phyloP scores from a whole-genome alignment of 1,140 invertebrate species.

The Trinorchestia longiramus region DNA sequence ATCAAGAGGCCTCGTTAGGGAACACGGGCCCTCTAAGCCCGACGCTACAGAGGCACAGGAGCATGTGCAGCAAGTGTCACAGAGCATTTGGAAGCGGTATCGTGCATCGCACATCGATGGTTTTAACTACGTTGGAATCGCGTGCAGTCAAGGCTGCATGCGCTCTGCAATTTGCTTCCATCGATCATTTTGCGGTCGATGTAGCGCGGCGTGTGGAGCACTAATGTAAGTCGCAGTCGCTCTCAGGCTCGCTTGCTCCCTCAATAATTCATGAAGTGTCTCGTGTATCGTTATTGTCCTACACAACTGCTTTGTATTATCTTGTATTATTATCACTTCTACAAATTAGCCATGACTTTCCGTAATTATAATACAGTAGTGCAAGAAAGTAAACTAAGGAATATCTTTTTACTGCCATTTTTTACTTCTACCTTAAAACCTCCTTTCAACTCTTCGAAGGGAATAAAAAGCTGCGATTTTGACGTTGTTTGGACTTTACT shows the following conservation, averaged over 20 bases:
- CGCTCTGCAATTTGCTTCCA: slow-evolving; percentile 38
- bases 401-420: neutral
- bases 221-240: neutral
- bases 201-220: neutral
- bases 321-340: neutral
- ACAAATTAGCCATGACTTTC: neutral
- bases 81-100: neutral
- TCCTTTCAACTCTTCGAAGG: too few relatives aligned
- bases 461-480: too few relatives aligned
- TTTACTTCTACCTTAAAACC: neutral
- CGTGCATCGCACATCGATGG: neutral
- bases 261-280: neutral
- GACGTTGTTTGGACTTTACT: too few relatives aligned
- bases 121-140: neutral
- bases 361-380: neutral
- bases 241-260: neutral
- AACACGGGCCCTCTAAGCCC: neutral
- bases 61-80: neutral
- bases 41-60: neutral
- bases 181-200: slow-evolving; percentile 38
- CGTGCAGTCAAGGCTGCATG: slow-evolving; percentile 20
- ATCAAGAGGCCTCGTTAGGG: neutral
- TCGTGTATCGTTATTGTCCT: neutral
- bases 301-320: neutral
- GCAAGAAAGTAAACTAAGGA: neutral